Conservation (phyloP, 2,797 vertebrate species). For the Falco columbarius region DNA sequence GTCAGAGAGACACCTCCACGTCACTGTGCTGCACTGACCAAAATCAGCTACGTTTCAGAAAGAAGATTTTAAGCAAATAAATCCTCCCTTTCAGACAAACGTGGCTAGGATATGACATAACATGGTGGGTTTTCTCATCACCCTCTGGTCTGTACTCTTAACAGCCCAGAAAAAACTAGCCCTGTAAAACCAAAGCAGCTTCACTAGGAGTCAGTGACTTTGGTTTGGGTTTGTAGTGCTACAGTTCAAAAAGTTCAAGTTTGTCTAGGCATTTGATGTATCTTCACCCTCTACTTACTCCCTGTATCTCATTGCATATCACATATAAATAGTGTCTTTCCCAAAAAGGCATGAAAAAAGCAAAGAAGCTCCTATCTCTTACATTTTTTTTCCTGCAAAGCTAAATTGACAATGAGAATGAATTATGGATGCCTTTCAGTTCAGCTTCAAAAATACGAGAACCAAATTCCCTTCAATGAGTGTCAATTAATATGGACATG, state of each 20-base stretch:
- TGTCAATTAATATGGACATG: neutral
- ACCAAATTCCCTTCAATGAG: neutral
- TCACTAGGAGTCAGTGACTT: neutral
- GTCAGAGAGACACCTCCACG: neutral
- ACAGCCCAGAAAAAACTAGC: neutral
- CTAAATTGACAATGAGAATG: conserved; percentile 43
- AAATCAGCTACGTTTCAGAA: neutral
- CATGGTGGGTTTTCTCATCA: neutral
- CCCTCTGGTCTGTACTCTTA: neutral
- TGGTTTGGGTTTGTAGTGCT: neutral
- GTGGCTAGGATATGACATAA: neutral
- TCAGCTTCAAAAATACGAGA: conserved; percentile 45
- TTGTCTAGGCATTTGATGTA: neutral
- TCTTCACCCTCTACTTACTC: neutral
- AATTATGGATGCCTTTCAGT: conserved; percentile 61
- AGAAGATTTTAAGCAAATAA: neutral
- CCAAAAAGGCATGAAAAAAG: conserved; percentile 1
- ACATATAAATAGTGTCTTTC: neutral
- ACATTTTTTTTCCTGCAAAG: neutral
- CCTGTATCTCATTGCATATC: neutral
- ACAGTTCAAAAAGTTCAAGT: neutral
- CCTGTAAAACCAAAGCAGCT: neutral
- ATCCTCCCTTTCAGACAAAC: neutral
- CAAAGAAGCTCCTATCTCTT: neutral
- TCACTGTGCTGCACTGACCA: neutral